These are phyloP conservation scores for Diadophis punctatus DNA, from an alignment of 2,113 vertebrate genomes.

Conservation along the genomic window DNA sequence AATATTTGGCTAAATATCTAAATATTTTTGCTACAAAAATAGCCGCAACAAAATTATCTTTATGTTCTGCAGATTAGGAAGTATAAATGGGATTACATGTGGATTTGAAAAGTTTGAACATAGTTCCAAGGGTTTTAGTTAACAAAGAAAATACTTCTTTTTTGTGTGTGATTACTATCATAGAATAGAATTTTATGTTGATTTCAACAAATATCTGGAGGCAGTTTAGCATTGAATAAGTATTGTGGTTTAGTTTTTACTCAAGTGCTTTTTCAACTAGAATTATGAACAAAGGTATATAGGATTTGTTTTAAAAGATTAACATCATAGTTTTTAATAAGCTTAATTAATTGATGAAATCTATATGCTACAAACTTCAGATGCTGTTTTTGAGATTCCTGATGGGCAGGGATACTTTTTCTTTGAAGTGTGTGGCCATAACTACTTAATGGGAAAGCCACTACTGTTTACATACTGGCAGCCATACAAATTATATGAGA, in stretches of 20 bases:
- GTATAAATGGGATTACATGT: neutral
- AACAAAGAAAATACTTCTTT: neutral
- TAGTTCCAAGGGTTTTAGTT: neutral
- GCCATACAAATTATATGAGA: neutral
- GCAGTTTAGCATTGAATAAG: neutral
- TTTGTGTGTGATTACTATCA: neutral
- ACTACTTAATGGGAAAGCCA: neutral
- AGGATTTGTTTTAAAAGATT: neutral
- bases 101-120: neutral
- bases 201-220: neutral
- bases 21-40: neutral
- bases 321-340: neutral
- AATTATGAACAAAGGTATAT: neutral
- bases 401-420: neutral
- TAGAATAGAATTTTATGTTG: neutral
- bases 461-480: neutral
- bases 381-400: neutral
- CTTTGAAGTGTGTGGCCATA: neutral
- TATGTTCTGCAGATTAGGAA: neutral
- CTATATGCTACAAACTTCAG: neutral
- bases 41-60: neutral
- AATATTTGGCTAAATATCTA: neutral
- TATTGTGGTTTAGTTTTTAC: neutral
- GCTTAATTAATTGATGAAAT: conserved; percentile 11
- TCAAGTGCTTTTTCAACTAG: neutral